Base-by-base conservation (phyloP, 1,140 invertebrate species). In the Brachionus paranguensis region DNA sequence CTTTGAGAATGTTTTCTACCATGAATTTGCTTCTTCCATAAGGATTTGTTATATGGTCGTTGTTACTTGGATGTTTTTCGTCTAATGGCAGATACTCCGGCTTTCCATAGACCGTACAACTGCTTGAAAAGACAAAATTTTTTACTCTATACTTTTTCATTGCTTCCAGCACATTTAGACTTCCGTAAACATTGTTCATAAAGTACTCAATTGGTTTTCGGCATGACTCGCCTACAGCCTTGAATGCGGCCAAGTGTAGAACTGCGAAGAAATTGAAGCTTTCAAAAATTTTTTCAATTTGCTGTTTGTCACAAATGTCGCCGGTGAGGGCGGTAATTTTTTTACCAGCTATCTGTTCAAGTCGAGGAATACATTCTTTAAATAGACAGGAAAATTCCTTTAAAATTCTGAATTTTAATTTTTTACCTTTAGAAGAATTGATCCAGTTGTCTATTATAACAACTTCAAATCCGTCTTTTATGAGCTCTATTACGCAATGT, bases 11-110 rank as follows among this genome's bases (percentile, higher is more conserved):
- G 91, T 98, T 95, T 90, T 99, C 98, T 84, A 97, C 95, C 89
- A 99, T 96, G 89, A 93, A 97, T 91, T 99, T 99, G 43, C 96
- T 96, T 88, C 94, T 94, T 55, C 97, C 98, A 90, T 99, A 99
- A 14, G 97, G 95, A 91, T 97, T 99, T 64, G 96, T 96, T 84
- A 96, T 95, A 5, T 81, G 50, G 3, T 55, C 78, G 11, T 24
- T 24, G 27, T 76, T 76, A 2, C 24, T 70, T 91, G 92, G 87
- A 89, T 96, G 94, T 6, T 91, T 90, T 89, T 98, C 96, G 64
- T 94, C 94, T 27, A 97, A 92, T 2, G 96, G 96, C 43, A 97
- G 90, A 86, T 92, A 91, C 84, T 93, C 89, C 12, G 96, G 95
- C 84, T 93, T 92, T 0, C 96, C 96, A 88, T 98, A 98, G 12